Evolutionary conservation across 2,888 invertebrate genomes (phyloP), one percentile per base, ranked within the genome.

Genomic region (Julus scandinavius): DNA sequence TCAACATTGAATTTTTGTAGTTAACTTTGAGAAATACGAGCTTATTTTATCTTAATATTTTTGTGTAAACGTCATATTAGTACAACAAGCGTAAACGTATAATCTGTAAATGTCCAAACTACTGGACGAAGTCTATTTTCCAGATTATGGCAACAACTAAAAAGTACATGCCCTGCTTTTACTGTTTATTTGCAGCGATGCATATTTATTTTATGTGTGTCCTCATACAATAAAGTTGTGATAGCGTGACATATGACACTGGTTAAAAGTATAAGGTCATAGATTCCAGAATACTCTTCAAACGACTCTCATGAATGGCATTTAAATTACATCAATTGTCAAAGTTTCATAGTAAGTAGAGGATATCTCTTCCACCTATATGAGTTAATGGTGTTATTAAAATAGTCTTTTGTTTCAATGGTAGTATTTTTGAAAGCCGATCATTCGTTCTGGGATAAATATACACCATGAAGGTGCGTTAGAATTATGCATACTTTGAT

Each of bases 311-410:
- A 29, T 80, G 80, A 80, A 80, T 38, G 38, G 80, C 80, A 80
- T 29, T 80, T 38, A 80, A 80, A 29, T 80, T 80, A 11, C 29
- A 15, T 4, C 38, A 38, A 38, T 38, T 80, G 80, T 6, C 38
- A 38, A 38, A 80, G 80, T 80, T 80, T 29, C 38, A 38, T 80
- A 29, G 38, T 38, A 80, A 29, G 38, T 80, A 80, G 2, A 29
- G 38, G 38, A 38, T 38, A 80, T 80, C 38, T 80, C 80, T 80
- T 80, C 80, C 80, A 80, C 38, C 80, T 80, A 38, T 80, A 38
- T 15, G 80, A 38, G 29, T 80, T 38, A 38, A 80, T 80, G 9
- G 13, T 80, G 80, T 38, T 38, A 38, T 15, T 80, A 38, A 38
- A 29, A 29, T 2, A 15, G 38, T 20, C 72, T 72, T 72, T 72